A percentile compares a stretch with the other conserved stretches of the same genome.
Evolutionary conservation across 2,888 invertebrate species (phyloP).

Genomic region (Thysanoteuthis rhombus): DNA sequence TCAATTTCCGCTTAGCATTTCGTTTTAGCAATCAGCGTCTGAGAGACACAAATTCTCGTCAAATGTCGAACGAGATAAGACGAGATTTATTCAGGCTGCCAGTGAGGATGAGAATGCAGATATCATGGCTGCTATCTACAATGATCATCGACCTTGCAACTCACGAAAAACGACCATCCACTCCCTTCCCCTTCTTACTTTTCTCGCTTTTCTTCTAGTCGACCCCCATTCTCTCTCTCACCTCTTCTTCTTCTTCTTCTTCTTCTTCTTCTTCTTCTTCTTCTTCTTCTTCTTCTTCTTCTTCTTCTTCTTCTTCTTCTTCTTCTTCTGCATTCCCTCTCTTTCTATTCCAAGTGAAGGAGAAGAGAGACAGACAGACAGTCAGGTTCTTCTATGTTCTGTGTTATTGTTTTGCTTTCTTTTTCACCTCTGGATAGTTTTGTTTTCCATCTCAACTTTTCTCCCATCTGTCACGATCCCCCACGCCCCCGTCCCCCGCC

Average conservation of each 20-base stretch:
- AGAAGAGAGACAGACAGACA: no score
- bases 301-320: constrained; percentile 51
- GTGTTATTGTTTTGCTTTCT: no score
- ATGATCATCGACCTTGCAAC: background rate
- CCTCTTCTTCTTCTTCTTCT: background rate
- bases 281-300: background rate
- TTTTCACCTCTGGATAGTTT: no score
- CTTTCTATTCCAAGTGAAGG: no score
- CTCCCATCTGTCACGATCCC: no score
- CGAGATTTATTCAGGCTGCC: constrained; percentile 25
- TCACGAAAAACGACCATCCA: background rate
- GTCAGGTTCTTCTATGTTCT: no score
- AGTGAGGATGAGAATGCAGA: background rate
- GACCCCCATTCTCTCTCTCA: background rate
- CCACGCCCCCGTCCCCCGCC: no score
- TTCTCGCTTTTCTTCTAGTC: background rate
- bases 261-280: background rate
- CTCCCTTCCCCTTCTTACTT: background rate
- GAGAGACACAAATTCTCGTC: constrained; percentile 12
- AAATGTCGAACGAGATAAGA: constrained; percentile 29
- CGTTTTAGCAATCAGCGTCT: background rate
- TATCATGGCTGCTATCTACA: background rate
- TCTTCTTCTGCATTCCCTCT: background rate
- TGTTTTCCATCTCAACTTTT: no score
- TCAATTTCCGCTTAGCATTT: constrained; percentile 12